Conservation (phyloP, 2,797 vertebrate species). For the Sebastolobus altivelis region DNA sequence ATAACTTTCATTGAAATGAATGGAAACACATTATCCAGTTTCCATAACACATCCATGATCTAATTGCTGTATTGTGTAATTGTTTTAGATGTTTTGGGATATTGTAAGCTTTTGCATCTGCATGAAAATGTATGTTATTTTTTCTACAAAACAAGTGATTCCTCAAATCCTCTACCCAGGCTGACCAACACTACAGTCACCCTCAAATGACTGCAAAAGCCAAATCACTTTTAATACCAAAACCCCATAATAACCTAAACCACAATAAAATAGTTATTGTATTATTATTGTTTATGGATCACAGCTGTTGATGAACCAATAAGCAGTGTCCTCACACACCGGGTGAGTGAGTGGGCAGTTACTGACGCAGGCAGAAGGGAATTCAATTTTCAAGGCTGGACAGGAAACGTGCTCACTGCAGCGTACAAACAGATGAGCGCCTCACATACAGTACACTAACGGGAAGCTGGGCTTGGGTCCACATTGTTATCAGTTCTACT, state of each 20-base stretch:
- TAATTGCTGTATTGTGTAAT: not conserved
- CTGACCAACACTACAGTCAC: not conserved
- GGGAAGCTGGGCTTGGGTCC: constrained; percentile 43
- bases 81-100: not conserved
- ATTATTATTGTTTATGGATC: not conserved
- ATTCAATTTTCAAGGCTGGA: constrained; percentile 61
- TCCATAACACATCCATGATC: not conserved
- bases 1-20: not conserved
- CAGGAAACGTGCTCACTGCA: constrained; percentile 72
- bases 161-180: not conserved
- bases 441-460: constrained; percentile 13
- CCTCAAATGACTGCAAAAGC: not conserved
- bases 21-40: not conserved
- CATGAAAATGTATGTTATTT: too few species aligned
- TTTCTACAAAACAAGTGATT: not conserved
- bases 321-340: constrained; percentile 14
- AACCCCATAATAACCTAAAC: not conserved
- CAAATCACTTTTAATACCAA: not conserved
- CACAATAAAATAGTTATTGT: not conserved
- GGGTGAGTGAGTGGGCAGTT: constrained; percentile 62
- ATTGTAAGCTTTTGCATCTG: too few species aligned
- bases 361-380: constrained; percentile 60
- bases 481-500: constrained; percentile 22
- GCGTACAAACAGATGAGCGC: constrained; percentile 29
- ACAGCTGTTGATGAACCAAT: constrained; percentile 13